Conservation (phyloP, 2,888 invertebrate genomes). For the Tetranychus truncatus region DNA sequence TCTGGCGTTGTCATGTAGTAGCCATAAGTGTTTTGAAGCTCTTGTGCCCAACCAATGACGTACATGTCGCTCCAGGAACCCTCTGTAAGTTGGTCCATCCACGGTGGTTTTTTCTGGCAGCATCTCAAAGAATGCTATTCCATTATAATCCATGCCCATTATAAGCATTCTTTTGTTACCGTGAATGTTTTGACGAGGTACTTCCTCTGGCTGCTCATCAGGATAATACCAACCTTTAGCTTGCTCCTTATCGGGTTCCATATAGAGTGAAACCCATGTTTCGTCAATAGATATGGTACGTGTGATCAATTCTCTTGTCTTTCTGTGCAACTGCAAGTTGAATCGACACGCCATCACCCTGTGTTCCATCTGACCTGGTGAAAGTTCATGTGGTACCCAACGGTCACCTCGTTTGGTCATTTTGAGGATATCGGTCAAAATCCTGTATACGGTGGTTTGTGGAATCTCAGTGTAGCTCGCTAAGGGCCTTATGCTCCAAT, state of each 20-base stretch:
- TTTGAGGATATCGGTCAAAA: neutral
- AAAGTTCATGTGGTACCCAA: constrained; percentile 8
- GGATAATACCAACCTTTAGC: neutral
- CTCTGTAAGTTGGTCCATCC: neutral
- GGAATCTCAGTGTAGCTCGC: neutral
- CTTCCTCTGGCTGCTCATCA: neutral
- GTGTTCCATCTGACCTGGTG: neutral
- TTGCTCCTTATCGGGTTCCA: neutral
- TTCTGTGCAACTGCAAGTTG: neutral
- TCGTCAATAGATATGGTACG: neutral
- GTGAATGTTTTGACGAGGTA: neutral
- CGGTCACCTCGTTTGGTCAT: neutral
- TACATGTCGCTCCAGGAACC: neutral
- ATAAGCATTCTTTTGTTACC: constrained; percentile 1
- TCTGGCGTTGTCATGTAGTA: neutral
- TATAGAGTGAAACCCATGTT: constrained; percentile 4
- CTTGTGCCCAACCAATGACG: neutral
- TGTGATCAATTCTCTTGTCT: neutral
- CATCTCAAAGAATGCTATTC: neutral
- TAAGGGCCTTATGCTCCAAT: neutral
- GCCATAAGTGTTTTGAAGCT: neutral
- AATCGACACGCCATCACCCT: neutral
- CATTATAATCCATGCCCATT: neutral
- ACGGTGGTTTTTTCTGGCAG: neutral
- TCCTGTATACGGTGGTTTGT: neutral